A percentile compares a stretch with the other conserved stretches of the same genome.
Evolutionary conservation across 2,797 vertebrate genomes (phyloP).

Genomic region (Micropoecilia bifurca): DNA sequence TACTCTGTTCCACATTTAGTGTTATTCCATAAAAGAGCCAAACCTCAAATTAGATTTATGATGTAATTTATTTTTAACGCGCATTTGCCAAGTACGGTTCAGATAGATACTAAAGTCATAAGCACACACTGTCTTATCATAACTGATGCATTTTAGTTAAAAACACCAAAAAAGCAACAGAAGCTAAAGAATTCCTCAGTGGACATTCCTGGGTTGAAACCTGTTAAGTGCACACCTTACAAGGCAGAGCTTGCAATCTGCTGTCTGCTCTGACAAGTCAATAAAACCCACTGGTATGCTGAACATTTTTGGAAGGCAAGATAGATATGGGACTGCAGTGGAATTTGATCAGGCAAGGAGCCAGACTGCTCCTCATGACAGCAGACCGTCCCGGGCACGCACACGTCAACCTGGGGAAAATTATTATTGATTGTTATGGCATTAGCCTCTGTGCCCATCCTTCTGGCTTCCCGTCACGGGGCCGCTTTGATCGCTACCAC

Average conservation of each 20-base stretch:
- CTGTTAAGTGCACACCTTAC: conserved; percentile 72
- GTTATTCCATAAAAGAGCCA: conserved; percentile 6
- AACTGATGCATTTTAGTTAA: conserved; percentile 14
- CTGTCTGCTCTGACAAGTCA: conserved; percentile 85
- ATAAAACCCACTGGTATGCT: conserved; percentile 85
- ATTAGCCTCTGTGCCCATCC: conserved; percentile 39
- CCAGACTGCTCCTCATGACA: conserved; percentile 75
- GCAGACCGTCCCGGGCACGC: conserved; percentile 56
- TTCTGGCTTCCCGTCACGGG: conserved; percentile 47
- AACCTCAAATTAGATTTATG: conserved; percentile 3
- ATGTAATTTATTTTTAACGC: conserved; percentile 3
- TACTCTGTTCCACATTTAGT: conserved; percentile 6
- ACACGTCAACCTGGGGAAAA: conserved; percentile 71
- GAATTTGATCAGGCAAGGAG: conserved; percentile 82
- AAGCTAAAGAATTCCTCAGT: conserved; percentile 41
- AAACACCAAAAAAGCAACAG: conserved; percentile 16
- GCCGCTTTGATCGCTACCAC: conserved; percentile 60
- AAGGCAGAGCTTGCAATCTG: conserved; percentile 80
- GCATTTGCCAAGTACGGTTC: conserved; percentile 4
- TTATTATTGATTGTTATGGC: conserved; percentile 66
- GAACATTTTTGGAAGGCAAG: conserved; percentile 83
- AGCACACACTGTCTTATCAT: conserved; percentile 12
- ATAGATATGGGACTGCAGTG: conserved; percentile 74
- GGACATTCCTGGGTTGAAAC: conserved; percentile 60
- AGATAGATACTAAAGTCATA: conserved; percentile 8